These are phyloP conservation scores for Eudyptes chrysolophus DNA, from an alignment of 2,113 vertebrate species.

Conservation along the genomic window DNA sequence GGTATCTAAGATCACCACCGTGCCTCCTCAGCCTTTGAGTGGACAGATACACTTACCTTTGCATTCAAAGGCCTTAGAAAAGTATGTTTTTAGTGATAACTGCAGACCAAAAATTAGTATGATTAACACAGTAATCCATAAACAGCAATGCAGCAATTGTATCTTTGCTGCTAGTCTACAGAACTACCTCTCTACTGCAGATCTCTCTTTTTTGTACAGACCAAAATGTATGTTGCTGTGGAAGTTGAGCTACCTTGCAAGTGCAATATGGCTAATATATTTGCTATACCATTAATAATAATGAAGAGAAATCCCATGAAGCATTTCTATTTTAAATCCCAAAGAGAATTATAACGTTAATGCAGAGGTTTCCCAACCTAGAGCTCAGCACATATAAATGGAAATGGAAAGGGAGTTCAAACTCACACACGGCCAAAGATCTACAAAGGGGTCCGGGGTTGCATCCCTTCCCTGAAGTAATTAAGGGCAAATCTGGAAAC, in stretches of 20 bases:
- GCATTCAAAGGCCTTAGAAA: not conserved
- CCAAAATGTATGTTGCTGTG: not conserved
- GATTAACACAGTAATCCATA: not conserved
- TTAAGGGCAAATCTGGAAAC: not conserved
- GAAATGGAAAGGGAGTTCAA: not conserved
- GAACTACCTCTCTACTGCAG: not conserved
- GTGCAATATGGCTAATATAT: not conserved
- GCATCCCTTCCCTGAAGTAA: not conserved
- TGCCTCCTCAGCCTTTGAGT: not conserved
- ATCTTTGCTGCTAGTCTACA: not conserved
- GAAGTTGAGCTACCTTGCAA: not conserved
- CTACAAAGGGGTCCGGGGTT: not conserved
- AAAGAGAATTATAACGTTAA: not conserved
- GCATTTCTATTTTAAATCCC: not conserved
- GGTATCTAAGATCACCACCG: not conserved
- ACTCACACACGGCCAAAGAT: not conserved
- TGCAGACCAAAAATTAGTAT: not conserved
- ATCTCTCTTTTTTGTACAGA: not conserved
- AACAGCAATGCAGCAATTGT: not conserved
- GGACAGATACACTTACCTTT: not conserved
- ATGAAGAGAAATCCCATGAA: not conserved
- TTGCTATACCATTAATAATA: not conserved
- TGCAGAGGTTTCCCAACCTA: not conserved
- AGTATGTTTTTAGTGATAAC: not conserved
- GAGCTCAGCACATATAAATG: not conserved